A percentile compares a stretch with the other conserved stretches of the same genome.
phyloP scores from a whole-genome alignment of 2,113 vertebrate species.

The Sebastes fasciatus region DNA sequence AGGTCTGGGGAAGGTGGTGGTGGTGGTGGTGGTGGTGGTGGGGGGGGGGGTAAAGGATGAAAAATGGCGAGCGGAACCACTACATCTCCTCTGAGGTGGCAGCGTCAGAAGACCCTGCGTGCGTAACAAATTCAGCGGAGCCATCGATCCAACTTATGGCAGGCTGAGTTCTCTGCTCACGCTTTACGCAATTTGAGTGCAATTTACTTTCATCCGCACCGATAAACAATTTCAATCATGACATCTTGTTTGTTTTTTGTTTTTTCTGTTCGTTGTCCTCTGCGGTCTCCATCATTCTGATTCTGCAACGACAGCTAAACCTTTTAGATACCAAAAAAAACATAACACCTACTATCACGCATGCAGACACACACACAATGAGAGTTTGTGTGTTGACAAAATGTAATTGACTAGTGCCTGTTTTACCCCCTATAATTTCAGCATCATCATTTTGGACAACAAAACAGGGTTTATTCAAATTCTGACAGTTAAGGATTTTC shows the following conservation, averaged over 20 bases:
- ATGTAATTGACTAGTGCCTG: conserved; percentile 2
- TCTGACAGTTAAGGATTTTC: conserved; percentile 63
- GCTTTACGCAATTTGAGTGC: conserved; percentile 64
- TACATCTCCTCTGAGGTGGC: conserved; percentile 53
- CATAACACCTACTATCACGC: conserved; percentile 33
- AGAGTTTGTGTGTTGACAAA: conserved; percentile 30
- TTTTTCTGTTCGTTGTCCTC: conserved; percentile 52
- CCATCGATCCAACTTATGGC: conserved; percentile 79
- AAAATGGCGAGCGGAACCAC: conserved; percentile 58
- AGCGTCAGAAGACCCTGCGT: conserved; percentile 60
- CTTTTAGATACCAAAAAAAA: conserved; percentile 60
- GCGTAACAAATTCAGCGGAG: conserved; percentile 56
- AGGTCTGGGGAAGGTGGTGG: conserved; percentile 32
- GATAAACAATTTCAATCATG: conserved; percentile 80
- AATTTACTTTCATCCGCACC: conserved; percentile 81
- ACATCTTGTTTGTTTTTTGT: conserved; percentile 67
- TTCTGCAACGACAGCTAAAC: conserved; percentile 58
- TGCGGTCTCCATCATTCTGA: conserved; percentile 34
- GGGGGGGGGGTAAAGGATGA: conserved; percentile 26
- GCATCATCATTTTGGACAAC: conserved; percentile 14
- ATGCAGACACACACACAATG: conserved; percentile 9
- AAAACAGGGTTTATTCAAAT: conserved; percentile 34
- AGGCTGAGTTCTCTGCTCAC: conserved; percentile 53
- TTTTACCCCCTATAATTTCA: conserved; percentile 58
- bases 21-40: too few relatives aligned